A percentile compares a stretch with the other conserved stretches of the same genome.
These are phyloP conservation scores for Meles meles DNA, from an alignment of 2,113 vertebrate species.

Conservation along the genomic window DNA sequence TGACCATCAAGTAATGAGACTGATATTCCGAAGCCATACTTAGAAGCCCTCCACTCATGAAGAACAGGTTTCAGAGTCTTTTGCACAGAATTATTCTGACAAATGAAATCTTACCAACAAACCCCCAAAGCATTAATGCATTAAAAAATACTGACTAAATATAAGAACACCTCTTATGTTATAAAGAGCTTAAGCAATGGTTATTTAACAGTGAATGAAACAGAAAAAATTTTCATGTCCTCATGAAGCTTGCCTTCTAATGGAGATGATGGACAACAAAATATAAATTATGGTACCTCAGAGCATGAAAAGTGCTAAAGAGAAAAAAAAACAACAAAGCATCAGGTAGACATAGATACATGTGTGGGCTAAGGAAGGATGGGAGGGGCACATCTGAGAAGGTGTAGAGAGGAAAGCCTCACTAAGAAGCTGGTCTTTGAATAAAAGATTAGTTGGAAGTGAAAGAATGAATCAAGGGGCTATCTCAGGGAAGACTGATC, in stretches of 20 bases:
- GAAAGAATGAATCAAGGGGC: not conserved
- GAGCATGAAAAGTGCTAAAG: not conserved
- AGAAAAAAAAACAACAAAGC: not conserved
- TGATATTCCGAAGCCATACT: not conserved
- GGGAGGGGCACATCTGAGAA: not conserved
- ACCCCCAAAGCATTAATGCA: not conserved
- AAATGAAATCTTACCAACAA: not conserved
- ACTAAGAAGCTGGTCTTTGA: not conserved
- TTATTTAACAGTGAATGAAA: not conserved
- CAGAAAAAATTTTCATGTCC: not conserved
- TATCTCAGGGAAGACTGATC: not conserved
- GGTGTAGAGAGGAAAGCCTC: not conserved
- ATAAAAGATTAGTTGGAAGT: not conserved
- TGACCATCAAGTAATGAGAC: not conserved
- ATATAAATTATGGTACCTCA: not conserved
- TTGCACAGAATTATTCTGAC: not conserved
- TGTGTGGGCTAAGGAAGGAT: not conserved
- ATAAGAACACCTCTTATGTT: not conserved
- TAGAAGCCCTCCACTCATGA: not conserved
- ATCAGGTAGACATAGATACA: not conserved
- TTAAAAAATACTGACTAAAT: not conserved
- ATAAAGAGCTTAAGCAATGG: not conserved
- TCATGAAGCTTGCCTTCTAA: not conserved
- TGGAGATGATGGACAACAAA: not conserved
- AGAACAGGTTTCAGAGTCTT: not conserved